These are phyloP conservation scores for Xerus rutilus DNA, from an alignment of 2,797 vertebrate species.

Conservation along the genomic window DNA sequence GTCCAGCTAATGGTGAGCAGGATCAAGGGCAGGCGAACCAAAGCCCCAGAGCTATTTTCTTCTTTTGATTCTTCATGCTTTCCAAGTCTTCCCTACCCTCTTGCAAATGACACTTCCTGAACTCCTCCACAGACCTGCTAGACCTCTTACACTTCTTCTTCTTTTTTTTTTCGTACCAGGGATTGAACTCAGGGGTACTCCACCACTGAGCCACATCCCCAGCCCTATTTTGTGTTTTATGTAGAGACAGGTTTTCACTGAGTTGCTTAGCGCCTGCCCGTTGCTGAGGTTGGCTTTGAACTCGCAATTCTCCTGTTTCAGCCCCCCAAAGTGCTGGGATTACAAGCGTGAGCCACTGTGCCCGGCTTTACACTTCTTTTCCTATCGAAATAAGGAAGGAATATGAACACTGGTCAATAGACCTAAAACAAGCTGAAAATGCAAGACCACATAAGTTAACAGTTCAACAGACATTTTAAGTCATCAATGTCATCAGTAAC, in stretches of 20 bases:
- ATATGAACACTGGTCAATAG: neutral
- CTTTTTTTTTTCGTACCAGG: too few relatives aligned
- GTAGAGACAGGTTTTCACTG: too few relatives aligned
- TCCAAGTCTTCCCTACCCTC: neutral
- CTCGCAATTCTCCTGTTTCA: too few relatives aligned
- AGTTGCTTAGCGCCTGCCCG: too few relatives aligned
- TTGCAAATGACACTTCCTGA: neutral
- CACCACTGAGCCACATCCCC: too few relatives aligned
- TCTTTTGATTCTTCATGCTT: neutral
- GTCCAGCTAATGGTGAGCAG: neutral
- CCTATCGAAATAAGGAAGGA: neutral
- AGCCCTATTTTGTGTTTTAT: too few relatives aligned
- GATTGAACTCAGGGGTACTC: too few relatives aligned
- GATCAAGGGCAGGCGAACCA: neutral
- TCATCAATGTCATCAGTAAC: neutral
- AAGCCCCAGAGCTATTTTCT: constrained; percentile 15
- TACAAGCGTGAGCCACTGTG: too few relatives aligned
- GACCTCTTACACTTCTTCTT: neutral
- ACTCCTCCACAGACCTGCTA: neutral
- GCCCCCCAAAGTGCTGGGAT: too few relatives aligned
- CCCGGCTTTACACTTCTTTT: neutral
- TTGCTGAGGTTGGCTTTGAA: too few relatives aligned
- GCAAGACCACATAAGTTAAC: neutral
- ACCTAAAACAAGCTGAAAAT: constrained; percentile 18
- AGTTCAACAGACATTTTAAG: neutral